Percentiles rank a stretch among this genome's conserved stretches.
Evolutionary conservation across 2,888 invertebrate genomes (phyloP).

Genomic region (Carcina quercana): DNA sequence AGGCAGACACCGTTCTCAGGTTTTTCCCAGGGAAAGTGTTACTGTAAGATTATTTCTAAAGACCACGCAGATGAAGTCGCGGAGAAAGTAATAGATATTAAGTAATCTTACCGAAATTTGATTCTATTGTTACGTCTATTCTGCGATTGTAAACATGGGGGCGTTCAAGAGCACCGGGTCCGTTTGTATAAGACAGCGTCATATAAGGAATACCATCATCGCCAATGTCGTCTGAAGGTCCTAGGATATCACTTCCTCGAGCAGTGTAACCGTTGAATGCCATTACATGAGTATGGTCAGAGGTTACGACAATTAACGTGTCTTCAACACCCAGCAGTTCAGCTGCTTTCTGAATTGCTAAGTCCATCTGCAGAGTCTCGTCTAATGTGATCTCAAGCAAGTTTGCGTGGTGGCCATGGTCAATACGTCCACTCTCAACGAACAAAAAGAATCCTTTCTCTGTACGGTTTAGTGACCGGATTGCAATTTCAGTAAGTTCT

Average conservation of each 20-base stretch:
- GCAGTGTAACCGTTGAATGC: constrained; percentile 79
- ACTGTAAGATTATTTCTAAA: no score
- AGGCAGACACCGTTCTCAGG: no score
- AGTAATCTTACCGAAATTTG: neutral
- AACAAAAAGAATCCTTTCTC: constrained; percentile 85
- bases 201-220: constrained; percentile 71
- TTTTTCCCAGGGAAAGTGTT: no score
- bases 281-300: constrained; percentile 86
- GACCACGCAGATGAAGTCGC: no score
- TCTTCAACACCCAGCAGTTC: constrained; percentile 66
- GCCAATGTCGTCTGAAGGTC: constrained; percentile 48
- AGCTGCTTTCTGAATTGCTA: constrained; percentile 40
- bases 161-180: constrained; percentile 75
- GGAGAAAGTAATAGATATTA: no score
- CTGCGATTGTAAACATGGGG: constrained; percentile 39
- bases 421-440: constrained; percentile 81
- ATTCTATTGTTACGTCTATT: constrained; percentile 51
- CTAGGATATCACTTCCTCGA: constrained; percentile 58
- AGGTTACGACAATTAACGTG: constrained; percentile 84
- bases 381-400: constrained; percentile 75
- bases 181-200: constrained; percentile 78
- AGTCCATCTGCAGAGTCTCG: constrained; percentile 79
- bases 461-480: constrained; percentile 77
- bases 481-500: constrained; percentile 74
- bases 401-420: constrained; percentile 79